Conservation (phyloP, 2,888 invertebrate species). For the Frankliniella fusca region DNA sequence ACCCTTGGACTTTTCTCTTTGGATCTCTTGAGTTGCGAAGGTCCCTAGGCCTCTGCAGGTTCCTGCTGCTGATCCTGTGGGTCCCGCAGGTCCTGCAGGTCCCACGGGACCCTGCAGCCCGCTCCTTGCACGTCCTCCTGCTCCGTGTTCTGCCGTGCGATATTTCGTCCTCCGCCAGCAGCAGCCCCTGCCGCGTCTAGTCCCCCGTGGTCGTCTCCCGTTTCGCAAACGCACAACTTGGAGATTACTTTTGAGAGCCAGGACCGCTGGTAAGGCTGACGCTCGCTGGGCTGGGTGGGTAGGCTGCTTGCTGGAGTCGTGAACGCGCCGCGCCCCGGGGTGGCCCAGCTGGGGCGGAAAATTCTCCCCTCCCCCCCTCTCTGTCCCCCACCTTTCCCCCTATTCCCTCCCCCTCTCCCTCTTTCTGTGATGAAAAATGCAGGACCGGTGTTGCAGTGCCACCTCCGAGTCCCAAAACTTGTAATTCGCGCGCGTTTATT, state of each 20-base stretch:
- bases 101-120: neutral
- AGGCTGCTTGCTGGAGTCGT: neutral
- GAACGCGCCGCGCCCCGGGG: neutral
- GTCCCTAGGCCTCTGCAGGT: too few relatives aligned
- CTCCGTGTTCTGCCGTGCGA: neutral
- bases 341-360: neutral
- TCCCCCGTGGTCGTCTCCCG: neutral
- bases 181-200: neutral
- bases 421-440: neutral
- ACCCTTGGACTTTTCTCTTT: too few relatives aligned
- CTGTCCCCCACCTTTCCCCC: too few relatives aligned
- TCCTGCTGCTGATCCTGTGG: too few relatives aligned
- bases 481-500: conserved; percentile 5
- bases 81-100: too few relatives aligned
- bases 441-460: neutral
- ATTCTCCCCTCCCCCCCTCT: neutral
- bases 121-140: neutral
- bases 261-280: neutral
- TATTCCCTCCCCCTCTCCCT: too few relatives aligned
- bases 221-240: conserved; percentile 28
- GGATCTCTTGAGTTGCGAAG: too few relatives aligned
- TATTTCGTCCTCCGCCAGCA: neutral
- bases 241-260: conserved; percentile 27
- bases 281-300: too few relatives aligned
- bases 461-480: neutral